Base-by-base conservation (phyloP, 2,797 vertebrate genomes). In the Naso thynnoides region DNA sequence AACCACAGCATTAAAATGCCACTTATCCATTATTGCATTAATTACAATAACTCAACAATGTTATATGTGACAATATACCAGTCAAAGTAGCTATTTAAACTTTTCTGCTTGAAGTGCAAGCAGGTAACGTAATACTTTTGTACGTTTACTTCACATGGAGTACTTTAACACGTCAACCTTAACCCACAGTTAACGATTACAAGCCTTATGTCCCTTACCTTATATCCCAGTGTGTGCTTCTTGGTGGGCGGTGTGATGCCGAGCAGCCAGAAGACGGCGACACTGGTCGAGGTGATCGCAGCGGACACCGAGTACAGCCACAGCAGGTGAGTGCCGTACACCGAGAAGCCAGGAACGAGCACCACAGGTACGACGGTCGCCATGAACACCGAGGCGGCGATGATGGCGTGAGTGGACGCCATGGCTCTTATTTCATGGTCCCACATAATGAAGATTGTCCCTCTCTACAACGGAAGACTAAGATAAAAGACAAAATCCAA, bases 241-340 rank as follows among this genome's bases (percentile, higher is more conserved):
- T 95, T 98, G 78, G 93, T 88, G 49, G 96, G 90, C 68, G 92
- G 85, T 73, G 94, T 95, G 70, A 96, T 84, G 29, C 95, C 96
- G 38, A 98, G 89, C 57, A 95, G 85, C 90, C 96, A 94, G 91
- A 95, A 96, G 50, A 97, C 91, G 48, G 91, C 44, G 24, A 97
- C 61, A 71, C 93, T 97, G 83, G 96, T 85, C 16, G 88, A 44
- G 21, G 93, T 88, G 55, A 98, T 95, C 15, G 82, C 92, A 0
- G 72, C 85, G 67, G 96, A 96, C 85, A 96, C 96, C 27, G 94
- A 74, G 80, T 95, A 96, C 36, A 98, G 76, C 98, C 98, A 99
- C 0, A 91, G 54, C 77, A 97, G 89, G 88, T 99, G 98, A 0
- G 96, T 94, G 11, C 95, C 93, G 84, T 97, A 91, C 36, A 99